phyloP scores from a whole-genome alignment of 2,113 vertebrate species.

The Apus apus region DNA sequence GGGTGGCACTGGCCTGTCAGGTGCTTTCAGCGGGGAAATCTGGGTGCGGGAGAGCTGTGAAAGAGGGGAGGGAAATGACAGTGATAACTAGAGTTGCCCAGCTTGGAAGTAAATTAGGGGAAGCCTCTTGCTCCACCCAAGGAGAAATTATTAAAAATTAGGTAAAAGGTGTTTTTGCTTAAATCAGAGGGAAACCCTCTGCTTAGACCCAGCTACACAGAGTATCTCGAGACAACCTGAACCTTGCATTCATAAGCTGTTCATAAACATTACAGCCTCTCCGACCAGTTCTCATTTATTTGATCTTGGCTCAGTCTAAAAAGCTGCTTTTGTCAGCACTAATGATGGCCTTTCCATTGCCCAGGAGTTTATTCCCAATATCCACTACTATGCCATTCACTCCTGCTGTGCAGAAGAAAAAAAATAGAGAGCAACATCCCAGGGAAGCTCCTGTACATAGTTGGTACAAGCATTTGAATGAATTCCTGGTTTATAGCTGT shows the following conservation, averaged over 20 bases:
- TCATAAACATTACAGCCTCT: background rate
- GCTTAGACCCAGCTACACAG: background rate
- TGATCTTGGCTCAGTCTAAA: slow-evolving; percentile 22
- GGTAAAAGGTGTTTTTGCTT: background rate
- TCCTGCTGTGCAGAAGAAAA: background rate
- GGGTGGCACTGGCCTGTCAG: background rate
- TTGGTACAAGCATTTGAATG: background rate
- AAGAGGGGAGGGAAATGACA: background rate
- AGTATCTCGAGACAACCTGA: background rate
- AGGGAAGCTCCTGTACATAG: background rate
- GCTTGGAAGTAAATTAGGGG: background rate
- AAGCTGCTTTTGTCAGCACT: slow-evolving; percentile 45
- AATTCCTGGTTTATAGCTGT: background rate
- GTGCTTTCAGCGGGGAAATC: background rate
- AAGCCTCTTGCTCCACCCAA: background rate
- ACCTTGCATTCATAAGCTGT: background rate
- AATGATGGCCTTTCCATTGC: slow-evolving; percentile 37
- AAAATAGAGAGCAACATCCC: background rate
- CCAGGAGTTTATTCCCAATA: slow-evolving; percentile 50
- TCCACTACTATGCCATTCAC: background rate
- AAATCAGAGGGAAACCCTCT: background rate
- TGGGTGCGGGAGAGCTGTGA: background rate
- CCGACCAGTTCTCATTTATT: slow-evolving; percentile 29
- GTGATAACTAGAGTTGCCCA: background rate
- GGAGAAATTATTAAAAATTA: background rate